A percentile compares a stretch with the other conserved stretches of the same genome.
Evolutionary conservation across 1,140 invertebrate genomes (phyloP).

Genomic region (Panagrolaimus sp.): DNA sequence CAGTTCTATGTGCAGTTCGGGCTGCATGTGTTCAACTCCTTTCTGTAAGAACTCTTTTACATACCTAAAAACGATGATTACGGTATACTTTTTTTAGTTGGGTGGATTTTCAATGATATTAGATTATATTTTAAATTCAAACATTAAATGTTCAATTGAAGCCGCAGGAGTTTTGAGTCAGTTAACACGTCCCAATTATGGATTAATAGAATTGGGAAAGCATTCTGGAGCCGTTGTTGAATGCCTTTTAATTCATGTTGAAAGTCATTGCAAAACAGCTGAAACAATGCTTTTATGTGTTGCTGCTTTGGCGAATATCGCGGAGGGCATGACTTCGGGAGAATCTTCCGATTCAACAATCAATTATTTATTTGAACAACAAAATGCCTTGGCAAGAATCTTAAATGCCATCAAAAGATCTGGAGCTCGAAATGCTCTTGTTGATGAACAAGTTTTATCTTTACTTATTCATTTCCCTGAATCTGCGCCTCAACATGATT

Average conservation of each 20-base stretch:
- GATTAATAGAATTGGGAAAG: not conserved
- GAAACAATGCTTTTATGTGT: not conserved
- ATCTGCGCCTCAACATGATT: not conserved
- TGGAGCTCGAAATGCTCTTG: not conserved
- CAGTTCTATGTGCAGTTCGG: not conserved
- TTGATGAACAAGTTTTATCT: constrained; percentile 13
- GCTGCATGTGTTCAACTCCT: constrained; percentile 1
- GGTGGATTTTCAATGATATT: constrained; percentile 2
- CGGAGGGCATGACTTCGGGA: not conserved
- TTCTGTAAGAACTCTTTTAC: too few species aligned
- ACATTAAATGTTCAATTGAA: not conserved
- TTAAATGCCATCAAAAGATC: not conserved
- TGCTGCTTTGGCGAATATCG: not conserved
- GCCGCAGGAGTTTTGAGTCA: not conserved
- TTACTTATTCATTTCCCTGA: not conserved
- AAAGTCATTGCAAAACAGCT: constrained; percentile 3
- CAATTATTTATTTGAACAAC: not conserved
- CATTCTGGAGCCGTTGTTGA: not conserved
- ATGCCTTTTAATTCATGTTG: not conserved
- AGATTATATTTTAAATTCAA: not conserved
- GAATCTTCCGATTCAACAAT: not conserved
- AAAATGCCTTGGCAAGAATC: not conserved
- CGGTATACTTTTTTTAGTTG: not conserved
- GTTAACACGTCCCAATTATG: not conserved
- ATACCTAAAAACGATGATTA: too few species aligned